These are phyloP conservation scores for Dysmachus trigonus DNA, from an alignment of 2,888 invertebrate species.

Conservation along the genomic window DNA sequence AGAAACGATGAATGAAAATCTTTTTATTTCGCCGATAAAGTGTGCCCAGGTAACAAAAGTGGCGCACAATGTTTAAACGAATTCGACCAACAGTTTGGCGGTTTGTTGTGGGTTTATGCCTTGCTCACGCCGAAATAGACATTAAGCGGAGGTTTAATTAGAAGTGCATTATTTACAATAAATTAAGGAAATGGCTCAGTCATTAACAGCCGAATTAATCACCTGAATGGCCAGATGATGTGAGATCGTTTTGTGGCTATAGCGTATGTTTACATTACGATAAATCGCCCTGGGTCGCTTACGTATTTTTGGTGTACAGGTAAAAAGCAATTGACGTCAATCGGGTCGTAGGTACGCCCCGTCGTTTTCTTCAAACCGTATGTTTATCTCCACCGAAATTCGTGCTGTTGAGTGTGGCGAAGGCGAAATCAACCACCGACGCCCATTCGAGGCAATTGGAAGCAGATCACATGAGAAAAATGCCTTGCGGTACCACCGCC, in stretches of 20 bases:
- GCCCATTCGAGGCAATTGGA: background rate
- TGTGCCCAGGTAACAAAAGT: background rate
- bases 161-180: background rate
- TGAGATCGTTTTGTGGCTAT: background rate
- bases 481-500: background rate
- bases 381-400: background rate
- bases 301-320: background rate
- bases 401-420: background rate
- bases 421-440: constrained; percentile 15
- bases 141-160: constrained; percentile 1
- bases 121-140: background rate
- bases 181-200: background rate
- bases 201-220: background rate
- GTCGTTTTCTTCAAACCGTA: background rate
- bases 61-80: background rate
- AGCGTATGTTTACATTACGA: background rate
- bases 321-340: constrained; percentile 25
- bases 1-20: constrained; percentile 7
- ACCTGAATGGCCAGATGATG: background rate
- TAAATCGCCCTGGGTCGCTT: background rate
- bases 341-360: background rate
- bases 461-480: background rate
- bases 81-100: background rate
- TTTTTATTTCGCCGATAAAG: background rate
- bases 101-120: background rate